A percentile compares a stretch with the other conserved stretches of the same genome.
Conservation (phyloP, 2,797 vertebrate species). For the Dicrostonyx torquatus region DNA sequence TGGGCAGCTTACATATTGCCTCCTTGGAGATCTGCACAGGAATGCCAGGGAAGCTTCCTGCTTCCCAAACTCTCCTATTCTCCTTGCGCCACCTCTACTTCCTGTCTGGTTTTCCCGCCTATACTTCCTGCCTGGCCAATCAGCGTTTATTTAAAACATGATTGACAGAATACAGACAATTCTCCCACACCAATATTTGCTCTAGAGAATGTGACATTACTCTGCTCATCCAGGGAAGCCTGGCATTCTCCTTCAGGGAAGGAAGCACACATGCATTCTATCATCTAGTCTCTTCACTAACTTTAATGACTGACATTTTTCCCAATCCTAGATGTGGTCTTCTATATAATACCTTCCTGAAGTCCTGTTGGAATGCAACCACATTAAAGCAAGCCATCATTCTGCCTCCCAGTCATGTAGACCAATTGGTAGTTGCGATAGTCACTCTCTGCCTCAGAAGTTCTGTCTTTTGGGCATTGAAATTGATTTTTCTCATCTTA, state of each 20-base stretch:
- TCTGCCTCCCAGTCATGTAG: slow-evolving; percentile 58
- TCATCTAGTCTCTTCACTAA: neutral
- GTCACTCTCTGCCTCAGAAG: slow-evolving; percentile 80
- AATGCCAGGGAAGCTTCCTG: too few species aligned
- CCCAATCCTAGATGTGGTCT: slow-evolving; percentile 11
- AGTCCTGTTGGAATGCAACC: slow-evolving; percentile 40
- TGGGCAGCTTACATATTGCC: too few species aligned
- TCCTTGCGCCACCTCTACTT: too few species aligned
- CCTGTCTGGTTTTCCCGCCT: too few species aligned
- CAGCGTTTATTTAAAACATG: too few species aligned
- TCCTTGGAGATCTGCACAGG: too few species aligned
- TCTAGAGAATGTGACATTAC: neutral
- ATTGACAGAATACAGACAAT: too few species aligned
- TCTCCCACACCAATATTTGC: too few species aligned
- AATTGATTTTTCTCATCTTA: slow-evolving; percentile 87
- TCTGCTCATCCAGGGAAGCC: neutral
- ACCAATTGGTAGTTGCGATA: slow-evolving; percentile 68
- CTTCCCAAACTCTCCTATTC: too few species aligned
- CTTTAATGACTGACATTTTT: neutral
- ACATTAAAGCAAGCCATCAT: slow-evolving; percentile 47
- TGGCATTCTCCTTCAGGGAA: neutral
- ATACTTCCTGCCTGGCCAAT: too few species aligned
- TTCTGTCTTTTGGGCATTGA: slow-evolving; percentile 86
- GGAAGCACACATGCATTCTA: neutral
- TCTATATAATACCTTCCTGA: slow-evolving; percentile 51